Base-by-base conservation (phyloP, 2,888 invertebrate species). In the Chaetogeoica ovagalla region DNA sequence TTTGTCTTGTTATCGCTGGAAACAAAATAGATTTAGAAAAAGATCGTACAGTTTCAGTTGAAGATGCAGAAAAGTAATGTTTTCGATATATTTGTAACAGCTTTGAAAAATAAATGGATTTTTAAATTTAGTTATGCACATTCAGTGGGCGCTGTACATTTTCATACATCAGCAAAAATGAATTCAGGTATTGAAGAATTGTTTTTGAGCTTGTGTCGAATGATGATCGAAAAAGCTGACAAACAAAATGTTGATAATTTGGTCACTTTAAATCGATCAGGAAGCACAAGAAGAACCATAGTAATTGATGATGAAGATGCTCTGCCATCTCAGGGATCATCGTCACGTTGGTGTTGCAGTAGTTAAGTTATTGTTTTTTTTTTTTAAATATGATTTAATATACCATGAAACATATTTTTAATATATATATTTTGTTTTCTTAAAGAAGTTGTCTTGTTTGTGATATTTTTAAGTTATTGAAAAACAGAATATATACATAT, bases 11-110 rank as follows among this genome's bases (percentile, higher is more conserved):
- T 75, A 98, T 99, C 85, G 96, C 95, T 81, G 99, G 98, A 72
- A 99, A 99, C 87, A 99, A 99, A 90, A 91, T 93, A 85, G 98
- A 99, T 88, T 89, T 99, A 85, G 96, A 97, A 85, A 94, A 93
- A 86, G 93, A 97, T 83, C 89, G 98, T 84, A 93, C 92, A 83
- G 96, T 98, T 17, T 88, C 91, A 43, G 88, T 92, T 23, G 92
- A 94, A 84, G 94, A 94, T 86, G 98, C 97, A 7, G 93, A 95
- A 88, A 90, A 91, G 92, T 96, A 89, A 89, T 90, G 87, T 81
- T 30, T 30, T 17, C 13, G 0, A 52, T 19, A 66, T 37, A 52
- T 81, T 81, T 57, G n/a, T 15, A 48, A 77, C n/a, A 8, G 6
- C 2, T 66, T 65, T 1, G 59, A 9, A 52, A 21, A 43, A 43